Percentiles rank a stretch among this genome's conserved stretches.
phyloP scores from a whole-genome alignment of 2,888 invertebrate species.

The Leistus spinibarbis region DNA sequence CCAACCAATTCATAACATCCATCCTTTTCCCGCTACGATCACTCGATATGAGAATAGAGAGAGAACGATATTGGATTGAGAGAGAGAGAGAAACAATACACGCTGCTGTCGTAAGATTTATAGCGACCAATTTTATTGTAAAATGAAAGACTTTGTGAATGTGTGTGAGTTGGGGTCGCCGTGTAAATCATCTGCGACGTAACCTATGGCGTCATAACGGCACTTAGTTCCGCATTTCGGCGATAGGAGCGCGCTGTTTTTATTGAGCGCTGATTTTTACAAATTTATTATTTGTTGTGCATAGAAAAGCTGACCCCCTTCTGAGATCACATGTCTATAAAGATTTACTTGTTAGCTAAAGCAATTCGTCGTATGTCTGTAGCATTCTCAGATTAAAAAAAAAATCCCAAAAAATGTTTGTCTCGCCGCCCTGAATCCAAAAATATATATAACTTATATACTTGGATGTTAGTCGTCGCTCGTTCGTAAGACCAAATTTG shows the following conservation, averaged over 20 bases:
- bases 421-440: no score
- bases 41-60: background rate
- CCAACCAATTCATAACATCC: background rate
- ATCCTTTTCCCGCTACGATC: background rate
- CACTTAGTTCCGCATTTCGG: background rate
- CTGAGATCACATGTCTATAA: no score
- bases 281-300: background rate
- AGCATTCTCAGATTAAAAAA: no score
- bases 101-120: slow-evolving; percentile 8
- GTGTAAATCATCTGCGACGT: background rate
- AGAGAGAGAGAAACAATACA: background rate
- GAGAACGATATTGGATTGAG: background rate
- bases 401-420: no score
- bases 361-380: no score
- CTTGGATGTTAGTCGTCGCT: no score
- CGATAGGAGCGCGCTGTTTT: background rate
- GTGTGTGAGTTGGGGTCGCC: background rate
- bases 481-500: no score
- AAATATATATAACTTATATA: no score
- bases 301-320: no score
- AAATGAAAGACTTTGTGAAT: slow-evolving; percentile 14
- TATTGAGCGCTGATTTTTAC: background rate
- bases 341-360: no score
- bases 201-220: background rate
- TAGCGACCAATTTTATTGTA: slow-evolving; percentile 13